Conservation (phyloP, 2,113 vertebrate species). For the Aviceda subcristata region DNA sequence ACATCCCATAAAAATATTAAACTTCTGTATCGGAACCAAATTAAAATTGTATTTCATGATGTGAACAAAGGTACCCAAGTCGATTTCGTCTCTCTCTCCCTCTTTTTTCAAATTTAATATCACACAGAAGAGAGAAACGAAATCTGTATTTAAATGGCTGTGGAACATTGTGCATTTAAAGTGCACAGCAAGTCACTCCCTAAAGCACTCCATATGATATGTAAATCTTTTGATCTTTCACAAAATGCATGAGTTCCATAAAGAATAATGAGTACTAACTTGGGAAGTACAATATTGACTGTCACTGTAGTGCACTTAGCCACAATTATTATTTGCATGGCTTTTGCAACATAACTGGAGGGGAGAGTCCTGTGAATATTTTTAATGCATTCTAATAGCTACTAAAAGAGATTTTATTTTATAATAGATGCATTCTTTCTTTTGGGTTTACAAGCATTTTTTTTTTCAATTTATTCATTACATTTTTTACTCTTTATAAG, state of each 20-base stretch:
- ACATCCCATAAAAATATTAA: conserved; percentile 60
- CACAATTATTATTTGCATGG: conserved; percentile 76
- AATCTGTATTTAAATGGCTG: conserved; percentile 75
- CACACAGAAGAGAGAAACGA: conserved; percentile 66
- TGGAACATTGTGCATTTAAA: conserved; percentile 75
- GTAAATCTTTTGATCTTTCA: conserved; percentile 83
- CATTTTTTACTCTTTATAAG: neutral
- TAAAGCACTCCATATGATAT: conserved; percentile 80
- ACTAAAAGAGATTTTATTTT: conserved; percentile 73
- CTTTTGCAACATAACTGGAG: conserved; percentile 73
- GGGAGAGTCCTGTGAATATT: conserved; percentile 70
- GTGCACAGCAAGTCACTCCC: conserved; percentile 80
- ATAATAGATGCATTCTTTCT: conserved; percentile 67
- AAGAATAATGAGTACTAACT: conserved; percentile 78
- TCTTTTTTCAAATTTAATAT: conserved; percentile 56
- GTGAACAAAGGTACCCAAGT: conserved; percentile 62
- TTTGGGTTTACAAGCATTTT: conserved; percentile 44
- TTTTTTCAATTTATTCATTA: conserved; percentile 56
- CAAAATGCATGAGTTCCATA: conserved; percentile 77
- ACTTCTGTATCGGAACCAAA: conserved; percentile 58
- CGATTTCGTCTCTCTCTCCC: conserved; percentile 46
- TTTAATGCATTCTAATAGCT: conserved; percentile 71
- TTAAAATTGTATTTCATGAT: conserved; percentile 66
- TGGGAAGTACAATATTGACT: conserved; percentile 79
- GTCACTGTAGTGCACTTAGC: conserved; percentile 71